Percentiles rank a stretch among this genome's conserved stretches.
Conservation (phyloP, 2,888 invertebrate species). For the Drosophila quinaria region DNA sequence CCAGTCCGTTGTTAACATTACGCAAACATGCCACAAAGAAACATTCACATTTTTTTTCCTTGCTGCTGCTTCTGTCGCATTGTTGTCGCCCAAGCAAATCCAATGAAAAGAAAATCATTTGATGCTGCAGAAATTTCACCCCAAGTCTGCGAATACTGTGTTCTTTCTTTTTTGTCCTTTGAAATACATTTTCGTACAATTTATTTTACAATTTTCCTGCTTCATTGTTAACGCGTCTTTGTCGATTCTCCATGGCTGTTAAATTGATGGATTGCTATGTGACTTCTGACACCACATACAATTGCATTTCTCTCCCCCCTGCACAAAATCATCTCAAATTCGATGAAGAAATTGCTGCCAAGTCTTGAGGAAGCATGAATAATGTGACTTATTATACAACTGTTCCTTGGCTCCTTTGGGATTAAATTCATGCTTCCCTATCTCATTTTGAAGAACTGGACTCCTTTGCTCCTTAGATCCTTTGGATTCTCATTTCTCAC, state of each 20-base stretch:
- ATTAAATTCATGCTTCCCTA: constrained; percentile 1
- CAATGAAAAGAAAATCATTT: constrained; percentile 42
- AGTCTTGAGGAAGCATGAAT: constrained; percentile 62
- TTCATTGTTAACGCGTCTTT: constrained; percentile 46
- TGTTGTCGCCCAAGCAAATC: constrained; percentile 51
- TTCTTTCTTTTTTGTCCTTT: constrained; percentile 58
- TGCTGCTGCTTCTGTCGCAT: constrained; percentile 45
- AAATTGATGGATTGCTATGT: constrained; percentile 84
- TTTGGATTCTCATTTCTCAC: not conserved
- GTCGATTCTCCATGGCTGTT: constrained; percentile 75
- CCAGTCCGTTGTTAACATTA: constrained; percentile 64
- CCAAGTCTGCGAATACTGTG: constrained; percentile 48
- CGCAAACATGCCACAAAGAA: constrained; percentile 75
- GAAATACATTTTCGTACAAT: constrained; percentile 65
- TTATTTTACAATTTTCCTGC: constrained; percentile 58
- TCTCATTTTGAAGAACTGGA: not conserved
- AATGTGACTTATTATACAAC: constrained; percentile 45
- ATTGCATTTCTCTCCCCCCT: constrained; percentile 31
- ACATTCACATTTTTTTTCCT: constrained; percentile 11
- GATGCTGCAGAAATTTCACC: constrained; percentile 50
- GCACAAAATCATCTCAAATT: constrained; percentile 14
- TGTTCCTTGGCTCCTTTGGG: constrained; percentile 28
- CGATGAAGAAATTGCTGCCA: constrained; percentile 27
- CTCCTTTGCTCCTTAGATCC: not conserved
- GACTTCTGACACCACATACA: constrained; percentile 83